phyloP scores from a whole-genome alignment of 2,888 invertebrate species.

The Oxytorus armatus region DNA sequence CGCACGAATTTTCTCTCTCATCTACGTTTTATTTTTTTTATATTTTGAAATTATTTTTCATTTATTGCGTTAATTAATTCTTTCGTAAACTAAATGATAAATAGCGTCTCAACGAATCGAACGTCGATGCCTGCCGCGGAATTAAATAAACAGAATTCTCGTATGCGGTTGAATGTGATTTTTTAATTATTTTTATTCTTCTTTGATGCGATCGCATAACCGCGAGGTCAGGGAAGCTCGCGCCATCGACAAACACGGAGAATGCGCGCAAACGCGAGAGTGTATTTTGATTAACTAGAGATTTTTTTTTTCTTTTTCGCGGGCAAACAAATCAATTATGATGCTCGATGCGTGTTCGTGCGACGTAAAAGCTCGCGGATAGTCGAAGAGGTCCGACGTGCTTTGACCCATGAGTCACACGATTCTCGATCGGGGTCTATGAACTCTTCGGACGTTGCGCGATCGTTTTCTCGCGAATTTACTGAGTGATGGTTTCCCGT shows the following conservation, averaged over 20 bases:
- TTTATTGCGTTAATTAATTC: constrained; percentile 1
- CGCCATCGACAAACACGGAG: constrained; percentile 42
- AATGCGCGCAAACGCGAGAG: constrained; percentile 51
- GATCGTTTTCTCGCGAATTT: constrained; percentile 38
- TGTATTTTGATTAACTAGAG: constrained; percentile 67
- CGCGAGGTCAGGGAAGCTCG: constrained; percentile 29
- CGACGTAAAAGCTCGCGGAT: constrained; percentile 42
- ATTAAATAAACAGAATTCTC: constrained; percentile 10
- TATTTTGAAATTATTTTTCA: constrained; percentile 4
- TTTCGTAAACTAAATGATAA: constrained; percentile 8
- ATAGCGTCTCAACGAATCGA: background rate
- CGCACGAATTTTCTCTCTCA: constrained; percentile 42
- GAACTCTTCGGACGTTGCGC: constrained; percentile 63
- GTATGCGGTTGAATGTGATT: background rate
- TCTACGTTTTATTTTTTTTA: background rate
- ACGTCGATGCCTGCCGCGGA: background rate
- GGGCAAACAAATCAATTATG: constrained; percentile 79
- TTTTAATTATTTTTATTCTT: background rate
- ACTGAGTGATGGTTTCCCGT: constrained; percentile 7
- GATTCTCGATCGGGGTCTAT: constrained; percentile 61
- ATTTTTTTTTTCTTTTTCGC: constrained; percentile 71
- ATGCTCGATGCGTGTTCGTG: constrained; percentile 63
- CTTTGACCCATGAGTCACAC: constrained; percentile 73
- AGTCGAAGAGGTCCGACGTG: constrained; percentile 66
- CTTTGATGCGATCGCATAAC: constrained; percentile 48